phyloP scores from a whole-genome alignment of 2,888 invertebrate genomes.

The Cosmorhoe ocellata region DNA sequence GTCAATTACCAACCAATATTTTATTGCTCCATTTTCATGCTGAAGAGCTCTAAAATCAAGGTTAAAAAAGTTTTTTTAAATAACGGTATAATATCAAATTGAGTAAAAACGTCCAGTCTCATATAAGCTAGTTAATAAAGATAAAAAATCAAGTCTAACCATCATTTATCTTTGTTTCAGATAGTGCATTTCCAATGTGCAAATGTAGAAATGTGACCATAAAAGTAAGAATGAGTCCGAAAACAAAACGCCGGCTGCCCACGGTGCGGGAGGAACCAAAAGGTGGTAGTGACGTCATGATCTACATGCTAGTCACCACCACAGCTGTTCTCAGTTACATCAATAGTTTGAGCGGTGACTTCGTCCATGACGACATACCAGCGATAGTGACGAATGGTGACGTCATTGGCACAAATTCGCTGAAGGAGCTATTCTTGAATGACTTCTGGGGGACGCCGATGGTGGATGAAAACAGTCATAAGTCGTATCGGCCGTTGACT shows the following conservation, averaged over 20 bases:
- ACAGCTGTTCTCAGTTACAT: slow-evolving; percentile 87
- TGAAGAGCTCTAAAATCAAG: too few relatives aligned
- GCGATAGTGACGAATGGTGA: slow-evolving; percentile 92
- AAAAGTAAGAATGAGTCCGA: slow-evolving; percentile 51
- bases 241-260: slow-evolving; percentile 77
- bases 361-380: slow-evolving; percentile 94
- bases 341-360: slow-evolving; percentile 90
- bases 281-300: slow-evolving; percentile 75
- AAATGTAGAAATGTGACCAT: slow-evolving; percentile 71
- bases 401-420: slow-evolving; percentile 85
- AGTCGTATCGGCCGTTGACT: slow-evolving; percentile 88
- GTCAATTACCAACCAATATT: too few relatives aligned
- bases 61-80: too few relatives aligned
- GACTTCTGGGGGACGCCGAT: slow-evolving; percentile 96
- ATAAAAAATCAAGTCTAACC: background rate
- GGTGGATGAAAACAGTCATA: slow-evolving; percentile 90
- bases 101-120: too few relatives aligned
- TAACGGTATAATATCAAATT: too few relatives aligned
- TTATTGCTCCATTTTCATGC: too few relatives aligned
- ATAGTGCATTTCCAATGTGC: slow-evolving; percentile 59
- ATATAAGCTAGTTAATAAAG: too few relatives aligned
- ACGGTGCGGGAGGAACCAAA: slow-evolving; percentile 66
- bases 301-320: slow-evolving; percentile 85
- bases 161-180: slow-evolving; percentile 52
- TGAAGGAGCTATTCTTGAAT: slow-evolving; percentile 86